These are phyloP conservation scores for Calcarius lapponicus DNA, from an alignment of 2,797 vertebrate genomes.

Conservation along the genomic window DNA sequence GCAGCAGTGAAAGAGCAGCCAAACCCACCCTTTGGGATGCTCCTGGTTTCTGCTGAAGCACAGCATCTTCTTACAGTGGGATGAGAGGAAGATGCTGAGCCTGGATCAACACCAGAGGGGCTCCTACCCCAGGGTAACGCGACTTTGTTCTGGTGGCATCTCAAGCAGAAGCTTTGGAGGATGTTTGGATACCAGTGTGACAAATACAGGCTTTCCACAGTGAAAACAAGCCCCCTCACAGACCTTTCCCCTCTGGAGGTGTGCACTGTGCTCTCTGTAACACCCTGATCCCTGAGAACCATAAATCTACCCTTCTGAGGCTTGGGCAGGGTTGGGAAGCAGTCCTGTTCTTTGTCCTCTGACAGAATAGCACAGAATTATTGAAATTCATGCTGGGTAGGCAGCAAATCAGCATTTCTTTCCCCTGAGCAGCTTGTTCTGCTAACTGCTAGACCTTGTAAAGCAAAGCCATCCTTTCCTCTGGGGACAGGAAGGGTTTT, in stretches of 20 bases:
- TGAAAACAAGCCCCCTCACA: neutral
- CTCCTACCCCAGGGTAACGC: no score
- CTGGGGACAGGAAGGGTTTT: neutral
- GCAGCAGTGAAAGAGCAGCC: neutral
- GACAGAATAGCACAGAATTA: neutral
- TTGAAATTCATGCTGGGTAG: neutral
- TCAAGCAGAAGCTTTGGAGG: neutral
- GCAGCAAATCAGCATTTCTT: neutral
- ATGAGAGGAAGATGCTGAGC: neutral
- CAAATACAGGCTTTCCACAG: neutral
- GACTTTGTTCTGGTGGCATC: neutral
- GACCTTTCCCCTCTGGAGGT: neutral
- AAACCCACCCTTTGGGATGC: neutral
- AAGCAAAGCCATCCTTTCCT: neutral
- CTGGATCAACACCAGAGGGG: neutral
- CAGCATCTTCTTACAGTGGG: neutral
- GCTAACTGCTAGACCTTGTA: neutral
- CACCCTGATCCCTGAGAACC: neutral
- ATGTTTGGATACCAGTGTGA: neutral
- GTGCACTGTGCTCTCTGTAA: fast-evolving
- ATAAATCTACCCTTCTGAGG: no score
- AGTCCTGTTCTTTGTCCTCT: neutral
- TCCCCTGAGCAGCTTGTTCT: neutral
- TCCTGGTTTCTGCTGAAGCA: neutral
- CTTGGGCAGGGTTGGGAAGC: neutral